phyloP scores from a whole-genome alignment of 1,140 invertebrate genomes.

The Drosophila takahashii region DNA sequence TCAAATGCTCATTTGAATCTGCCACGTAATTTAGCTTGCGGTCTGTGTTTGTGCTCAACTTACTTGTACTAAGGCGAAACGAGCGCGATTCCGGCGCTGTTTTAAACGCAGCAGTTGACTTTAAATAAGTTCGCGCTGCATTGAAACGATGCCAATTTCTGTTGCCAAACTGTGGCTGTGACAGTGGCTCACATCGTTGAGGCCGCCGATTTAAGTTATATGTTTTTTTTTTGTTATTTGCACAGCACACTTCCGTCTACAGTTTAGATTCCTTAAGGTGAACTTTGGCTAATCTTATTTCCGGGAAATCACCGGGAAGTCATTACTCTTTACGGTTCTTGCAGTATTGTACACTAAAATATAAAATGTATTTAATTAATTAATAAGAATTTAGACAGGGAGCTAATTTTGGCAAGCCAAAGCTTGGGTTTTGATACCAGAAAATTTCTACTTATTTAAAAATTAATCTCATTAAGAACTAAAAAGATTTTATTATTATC shows the following conservation, averaged over 20 bases:
- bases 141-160: conserved; percentile 76
- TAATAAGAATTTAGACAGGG: too few relatives aligned
- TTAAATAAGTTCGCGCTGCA: conserved; percentile 73
- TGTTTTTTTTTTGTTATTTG: background rate
- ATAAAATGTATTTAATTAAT: too few relatives aligned
- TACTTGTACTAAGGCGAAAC: background rate
- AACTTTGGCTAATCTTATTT: background rate
- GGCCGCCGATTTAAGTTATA: conserved; percentile 46
- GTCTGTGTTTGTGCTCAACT: conserved; percentile 12
- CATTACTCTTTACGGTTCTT: too few relatives aligned
- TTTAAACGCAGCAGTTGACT: conserved; percentile 71
- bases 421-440: too few relatives aligned
- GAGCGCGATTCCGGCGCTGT: conserved; percentile 50
- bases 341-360: too few relatives aligned
- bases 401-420: too few relatives aligned
- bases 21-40: conserved; percentile 57
- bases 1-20: conserved; percentile 78
- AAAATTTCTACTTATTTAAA: too few relatives aligned
- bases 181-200: conserved; percentile 71
- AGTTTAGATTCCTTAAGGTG: background rate
- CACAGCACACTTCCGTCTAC: background rate
- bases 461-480: too few relatives aligned
- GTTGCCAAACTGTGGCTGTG: conserved; percentile 54
- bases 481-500: too few relatives aligned
- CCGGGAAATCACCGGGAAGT: background rate